A percentile compares a stretch with the other conserved stretches of the same genome.
phyloP scores from a whole-genome alignment of 2,113 vertebrate species.

The Willisornis vidua region DNA sequence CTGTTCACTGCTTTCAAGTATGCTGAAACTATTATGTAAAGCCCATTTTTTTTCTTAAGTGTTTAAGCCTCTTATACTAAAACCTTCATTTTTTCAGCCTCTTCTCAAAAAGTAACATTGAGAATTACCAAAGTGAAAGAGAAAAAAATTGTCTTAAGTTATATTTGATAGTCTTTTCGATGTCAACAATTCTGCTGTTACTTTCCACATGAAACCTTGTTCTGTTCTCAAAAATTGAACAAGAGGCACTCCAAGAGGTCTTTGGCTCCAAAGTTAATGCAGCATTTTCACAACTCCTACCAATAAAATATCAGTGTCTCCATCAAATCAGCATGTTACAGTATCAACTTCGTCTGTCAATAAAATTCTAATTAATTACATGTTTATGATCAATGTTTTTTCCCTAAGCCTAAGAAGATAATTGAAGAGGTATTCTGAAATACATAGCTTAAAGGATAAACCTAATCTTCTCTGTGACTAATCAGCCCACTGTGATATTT shows the following conservation, averaged over 20 bases:
- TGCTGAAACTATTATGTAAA: conserved; percentile 16
- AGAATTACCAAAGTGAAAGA: conserved; percentile 5
- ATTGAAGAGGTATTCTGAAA: not conserved
- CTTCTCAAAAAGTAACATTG: conserved; percentile 15
- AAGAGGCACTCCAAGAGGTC: not conserved
- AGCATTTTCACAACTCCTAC: not conserved
- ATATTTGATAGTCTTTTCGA: not conserved
- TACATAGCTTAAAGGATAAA: not conserved
- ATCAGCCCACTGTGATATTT: not conserved
- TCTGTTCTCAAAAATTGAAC: not conserved
- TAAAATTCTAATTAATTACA: not conserved
- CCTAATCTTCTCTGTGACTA: not conserved
- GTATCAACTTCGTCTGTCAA: not conserved
- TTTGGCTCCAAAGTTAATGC: not conserved
- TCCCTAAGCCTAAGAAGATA: not conserved
- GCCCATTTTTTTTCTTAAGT: not conserved
- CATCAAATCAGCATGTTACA: not conserved
- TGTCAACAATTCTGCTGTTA: not conserved
- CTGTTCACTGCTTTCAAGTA: not conserved
- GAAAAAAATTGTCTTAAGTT: not conserved
- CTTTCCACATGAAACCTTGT: not conserved
- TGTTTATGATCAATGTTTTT: not conserved
- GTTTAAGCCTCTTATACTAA: conserved; percentile 46
- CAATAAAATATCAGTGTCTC: not conserved
- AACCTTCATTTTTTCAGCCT: conserved; percentile 8